These are phyloP conservation scores for Phalacrocorax pelagicus DNA, from an alignment of 2,113 vertebrate species.

Conservation along the genomic window DNA sequence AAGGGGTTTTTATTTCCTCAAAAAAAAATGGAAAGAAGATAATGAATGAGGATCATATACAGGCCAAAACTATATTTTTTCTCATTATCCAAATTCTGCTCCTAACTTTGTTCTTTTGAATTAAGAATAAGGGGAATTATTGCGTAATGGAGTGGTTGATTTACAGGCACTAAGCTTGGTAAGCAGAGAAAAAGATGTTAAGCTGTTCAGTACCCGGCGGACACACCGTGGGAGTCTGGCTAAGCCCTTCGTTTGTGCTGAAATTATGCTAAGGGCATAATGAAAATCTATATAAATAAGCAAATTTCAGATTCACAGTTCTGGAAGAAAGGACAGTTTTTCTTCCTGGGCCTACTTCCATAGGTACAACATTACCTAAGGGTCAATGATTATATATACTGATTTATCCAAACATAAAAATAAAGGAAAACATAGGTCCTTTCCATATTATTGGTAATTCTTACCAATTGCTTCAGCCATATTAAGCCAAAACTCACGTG, in stretches of 20 bases:
- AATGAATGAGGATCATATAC: slow-evolving; percentile 48
- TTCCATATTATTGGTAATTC: slow-evolving; percentile 1
- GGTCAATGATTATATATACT: not conserved
- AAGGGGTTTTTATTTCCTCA: not conserved
- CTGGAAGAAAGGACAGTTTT: not conserved
- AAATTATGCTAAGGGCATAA: slow-evolving; percentile 54
- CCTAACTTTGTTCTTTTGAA: slow-evolving; percentile 45
- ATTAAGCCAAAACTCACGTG: not conserved
- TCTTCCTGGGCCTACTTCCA: not conserved
- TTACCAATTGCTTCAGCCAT: not conserved
- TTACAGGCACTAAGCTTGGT: slow-evolving; percentile 23
- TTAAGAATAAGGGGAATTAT: slow-evolving; percentile 53
- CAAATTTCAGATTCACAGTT: slow-evolving; percentile 1
- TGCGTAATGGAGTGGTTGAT: slow-evolving; percentile 45
- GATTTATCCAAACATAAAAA: not conserved
- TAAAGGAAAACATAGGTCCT: not conserved
- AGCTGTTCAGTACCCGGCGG: slow-evolving; percentile 50
- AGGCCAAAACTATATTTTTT: slow-evolving; percentile 8
- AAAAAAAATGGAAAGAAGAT: not conserved
- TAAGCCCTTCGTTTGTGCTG: slow-evolving; percentile 42
- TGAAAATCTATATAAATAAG: slow-evolving; percentile 17
- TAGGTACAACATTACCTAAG: not conserved
- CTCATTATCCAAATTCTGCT: slow-evolving; percentile 27
- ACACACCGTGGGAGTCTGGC: slow-evolving; percentile 46
- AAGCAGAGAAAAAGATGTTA: slow-evolving; percentile 50